Conservation (phyloP, 2,888 invertebrate genomes). For the Chymomyza fuscimana region DNA sequence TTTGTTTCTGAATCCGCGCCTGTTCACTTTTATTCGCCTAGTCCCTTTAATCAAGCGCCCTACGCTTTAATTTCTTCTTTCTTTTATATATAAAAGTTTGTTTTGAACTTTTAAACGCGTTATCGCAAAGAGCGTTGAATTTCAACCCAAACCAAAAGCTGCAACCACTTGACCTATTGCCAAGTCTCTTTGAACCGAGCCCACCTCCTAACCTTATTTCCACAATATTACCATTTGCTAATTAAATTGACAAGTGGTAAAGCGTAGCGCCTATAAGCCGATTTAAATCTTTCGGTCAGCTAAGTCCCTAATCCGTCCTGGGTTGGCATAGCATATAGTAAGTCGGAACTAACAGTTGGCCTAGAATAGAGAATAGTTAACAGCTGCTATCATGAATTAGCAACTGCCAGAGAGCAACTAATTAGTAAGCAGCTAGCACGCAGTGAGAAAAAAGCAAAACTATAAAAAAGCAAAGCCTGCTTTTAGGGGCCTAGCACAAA, state of each 20-base stretch:
- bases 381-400: conserved; percentile 7
- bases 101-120: too few species aligned
- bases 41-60: too few species aligned
- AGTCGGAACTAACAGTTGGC: background rate
- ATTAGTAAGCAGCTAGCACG: conserved; percentile 1
- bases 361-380: background rate
- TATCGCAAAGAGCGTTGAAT: background rate
- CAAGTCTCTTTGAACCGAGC: background rate
- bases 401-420: background rate
- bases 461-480: conserved; percentile 27
- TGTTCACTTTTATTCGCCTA: too few species aligned
- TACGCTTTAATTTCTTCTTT: too few species aligned
- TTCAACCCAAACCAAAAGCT: background rate
- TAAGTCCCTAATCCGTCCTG: background rate
- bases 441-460: background rate
- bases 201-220: background rate
- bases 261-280: background rate
- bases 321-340: background rate
- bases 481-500: conserved; percentile 26
- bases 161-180: background rate
- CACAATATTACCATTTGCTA: background rate
- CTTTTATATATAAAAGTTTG: too few species aligned
- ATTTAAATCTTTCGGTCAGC: background rate
- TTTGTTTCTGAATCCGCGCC: too few species aligned
- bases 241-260: conserved; percentile 5